Conservation (phyloP, 2,888 invertebrate genomes). For the Octodonta nipae region DNA sequence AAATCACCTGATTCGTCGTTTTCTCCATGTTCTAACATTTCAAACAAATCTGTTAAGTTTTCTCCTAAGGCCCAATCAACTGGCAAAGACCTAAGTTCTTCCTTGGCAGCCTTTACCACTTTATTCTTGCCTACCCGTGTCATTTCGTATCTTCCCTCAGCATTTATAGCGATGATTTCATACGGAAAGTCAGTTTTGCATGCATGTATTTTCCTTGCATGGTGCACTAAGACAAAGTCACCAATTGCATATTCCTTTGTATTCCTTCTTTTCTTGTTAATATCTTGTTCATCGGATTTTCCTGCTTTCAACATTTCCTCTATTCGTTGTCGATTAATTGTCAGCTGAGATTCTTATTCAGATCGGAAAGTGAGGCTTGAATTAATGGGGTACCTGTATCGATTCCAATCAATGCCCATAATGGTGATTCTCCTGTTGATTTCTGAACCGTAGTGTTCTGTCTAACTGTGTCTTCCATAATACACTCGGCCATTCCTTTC, state of each 20-base stretch:
- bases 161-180: too few relatives aligned
- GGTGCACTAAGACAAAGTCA: slow-evolving; percentile 16
- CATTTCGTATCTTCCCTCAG: too few relatives aligned
- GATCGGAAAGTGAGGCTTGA: slow-evolving; percentile 12
- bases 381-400: slow-evolving; percentile 12
- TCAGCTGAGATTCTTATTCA: slow-evolving; percentile 8
- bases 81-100: too few relatives aligned
- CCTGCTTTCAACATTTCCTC: slow-evolving; percentile 9
- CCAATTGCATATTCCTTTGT: slow-evolving; percentile 11
- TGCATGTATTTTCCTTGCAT: slow-evolving; percentile 14
- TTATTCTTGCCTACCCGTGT: too few relatives aligned
- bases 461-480: slow-evolving; percentile 16
- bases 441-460: slow-evolving; percentile 17
- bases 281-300: too few relatives aligned
- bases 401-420: slow-evolving; percentile 14
- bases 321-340: slow-evolving; percentile 10
- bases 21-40: too few relatives aligned
- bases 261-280: too few relatives aligned
- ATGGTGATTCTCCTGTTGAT: slow-evolving; percentile 11
- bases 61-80: too few relatives aligned
- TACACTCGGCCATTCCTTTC: slow-evolving; percentile 14
- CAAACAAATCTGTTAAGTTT: too few relatives aligned
- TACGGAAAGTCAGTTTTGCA: slow-evolving; percentile 14
- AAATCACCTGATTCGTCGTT: too few relatives aligned
- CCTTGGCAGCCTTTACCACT: too few relatives aligned